Percentiles rank a stretch among this genome's conserved stretches.
phyloP scores from a whole-genome alignment of 2,113 vertebrate species.

The Galbula dea region DNA sequence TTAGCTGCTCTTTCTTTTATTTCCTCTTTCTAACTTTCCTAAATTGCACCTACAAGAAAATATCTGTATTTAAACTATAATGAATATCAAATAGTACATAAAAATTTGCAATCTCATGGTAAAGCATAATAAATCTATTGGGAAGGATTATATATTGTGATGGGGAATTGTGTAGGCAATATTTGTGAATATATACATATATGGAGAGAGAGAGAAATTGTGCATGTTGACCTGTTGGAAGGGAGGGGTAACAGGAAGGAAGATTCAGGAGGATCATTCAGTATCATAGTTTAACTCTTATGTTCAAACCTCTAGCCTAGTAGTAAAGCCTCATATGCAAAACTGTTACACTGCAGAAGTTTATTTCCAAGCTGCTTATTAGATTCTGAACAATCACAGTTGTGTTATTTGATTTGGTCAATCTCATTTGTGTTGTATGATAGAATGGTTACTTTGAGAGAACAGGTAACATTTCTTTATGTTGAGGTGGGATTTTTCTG shows the following conservation, averaged over 20 bases:
- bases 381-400: background rate
- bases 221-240: background rate
- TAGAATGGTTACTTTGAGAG: too few relatives aligned
- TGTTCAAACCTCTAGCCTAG: background rate
- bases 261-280: background rate
- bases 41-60: background rate
- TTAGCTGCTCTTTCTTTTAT: background rate
- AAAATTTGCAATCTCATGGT: background rate
- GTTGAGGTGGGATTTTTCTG: too few relatives aligned
- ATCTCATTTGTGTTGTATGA: background rate
- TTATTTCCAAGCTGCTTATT: background rate
- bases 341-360: background rate
- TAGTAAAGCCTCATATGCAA: background rate
- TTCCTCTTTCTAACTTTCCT: background rate
- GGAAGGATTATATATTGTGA: background rate
- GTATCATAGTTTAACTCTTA: background rate
- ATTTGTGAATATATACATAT: background rate
- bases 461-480: too few relatives aligned
- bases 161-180: background rate
- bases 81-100: background rate
- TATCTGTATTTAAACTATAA: background rate
- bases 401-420: background rate
- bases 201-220: background rate
- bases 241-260: background rate
- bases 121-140: background rate